Conservation (phyloP, 2,113 vertebrate genomes). For the Eublepharis macularius region DNA sequence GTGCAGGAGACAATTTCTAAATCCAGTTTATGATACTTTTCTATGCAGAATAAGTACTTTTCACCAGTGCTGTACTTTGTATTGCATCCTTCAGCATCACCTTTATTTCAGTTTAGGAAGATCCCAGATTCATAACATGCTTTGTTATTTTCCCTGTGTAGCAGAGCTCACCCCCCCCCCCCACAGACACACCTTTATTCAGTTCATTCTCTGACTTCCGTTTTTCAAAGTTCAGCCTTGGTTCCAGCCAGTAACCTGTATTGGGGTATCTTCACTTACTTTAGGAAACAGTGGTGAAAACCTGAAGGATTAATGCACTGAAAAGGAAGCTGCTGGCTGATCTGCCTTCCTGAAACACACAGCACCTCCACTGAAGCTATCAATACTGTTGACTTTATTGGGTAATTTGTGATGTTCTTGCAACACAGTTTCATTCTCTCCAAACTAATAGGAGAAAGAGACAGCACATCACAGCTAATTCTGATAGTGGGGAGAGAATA, state of each 20-base stretch:
- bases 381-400: background rate
- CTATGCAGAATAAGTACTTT: background rate
- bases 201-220: background rate
- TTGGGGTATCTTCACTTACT: accelerated
- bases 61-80: background rate
- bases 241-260: accelerated
- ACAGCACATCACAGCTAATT: background rate
- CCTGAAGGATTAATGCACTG: background rate
- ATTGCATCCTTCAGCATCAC: background rate
- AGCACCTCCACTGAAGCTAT: background rate
- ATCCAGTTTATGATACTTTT: background rate
- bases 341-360: background rate
- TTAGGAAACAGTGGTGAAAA: background rate
- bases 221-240: background rate
- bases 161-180: background rate
- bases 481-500: background rate
- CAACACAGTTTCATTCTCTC: background rate
- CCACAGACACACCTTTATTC: background rate
- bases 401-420: background rate
- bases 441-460: conserved; percentile 7
- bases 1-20: background rate
- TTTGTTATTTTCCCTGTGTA: background rate
- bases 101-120: background rate
- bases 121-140: background rate
- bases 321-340: background rate